Conservation (phyloP, 2,797 vertebrate species). For the Semaprochilodus insignis region DNA sequence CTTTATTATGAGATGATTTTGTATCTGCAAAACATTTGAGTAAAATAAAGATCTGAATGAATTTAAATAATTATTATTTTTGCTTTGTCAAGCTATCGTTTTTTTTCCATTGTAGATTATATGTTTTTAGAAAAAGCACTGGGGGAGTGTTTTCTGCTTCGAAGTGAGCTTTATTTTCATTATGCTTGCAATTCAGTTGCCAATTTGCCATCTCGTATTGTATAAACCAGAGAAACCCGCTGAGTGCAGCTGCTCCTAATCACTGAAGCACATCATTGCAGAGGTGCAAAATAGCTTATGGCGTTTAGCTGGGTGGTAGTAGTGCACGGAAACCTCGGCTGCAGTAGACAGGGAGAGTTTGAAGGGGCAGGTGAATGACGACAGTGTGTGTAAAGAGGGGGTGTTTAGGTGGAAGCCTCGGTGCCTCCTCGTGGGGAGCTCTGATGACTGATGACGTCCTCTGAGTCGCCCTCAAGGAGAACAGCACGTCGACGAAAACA, state of each 20-base stretch:
- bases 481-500: constrained; percentile 29
- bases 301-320: constrained; percentile 18
- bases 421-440: constrained; percentile 39
- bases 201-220: background rate
- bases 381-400: constrained; percentile 28
- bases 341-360: background rate
- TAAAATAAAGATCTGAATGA: constrained; percentile 42
- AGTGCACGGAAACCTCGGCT: background rate
- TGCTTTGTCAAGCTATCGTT: background rate
- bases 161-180: background rate
- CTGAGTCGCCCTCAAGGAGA: constrained; percentile 50
- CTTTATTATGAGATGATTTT: constrained; percentile 1
- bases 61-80: background rate
- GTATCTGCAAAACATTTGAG: constrained; percentile 3
- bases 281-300: constrained; percentile 3
- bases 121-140: background rate
- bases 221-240: background rate
- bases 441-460: constrained; percentile 54
- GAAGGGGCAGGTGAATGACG: constrained; percentile 59
- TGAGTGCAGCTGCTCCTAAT: background rate
- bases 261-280: constrained; percentile 15
- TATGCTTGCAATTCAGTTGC: constrained; percentile 22
- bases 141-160: background rate
- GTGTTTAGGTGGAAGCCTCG: constrained; percentile 33
- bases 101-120: background rate